These are phyloP conservation scores for Macquaria ambigua DNA, from an alignment of 2,113 vertebrate genomes.

Conservation along the genomic window DNA sequence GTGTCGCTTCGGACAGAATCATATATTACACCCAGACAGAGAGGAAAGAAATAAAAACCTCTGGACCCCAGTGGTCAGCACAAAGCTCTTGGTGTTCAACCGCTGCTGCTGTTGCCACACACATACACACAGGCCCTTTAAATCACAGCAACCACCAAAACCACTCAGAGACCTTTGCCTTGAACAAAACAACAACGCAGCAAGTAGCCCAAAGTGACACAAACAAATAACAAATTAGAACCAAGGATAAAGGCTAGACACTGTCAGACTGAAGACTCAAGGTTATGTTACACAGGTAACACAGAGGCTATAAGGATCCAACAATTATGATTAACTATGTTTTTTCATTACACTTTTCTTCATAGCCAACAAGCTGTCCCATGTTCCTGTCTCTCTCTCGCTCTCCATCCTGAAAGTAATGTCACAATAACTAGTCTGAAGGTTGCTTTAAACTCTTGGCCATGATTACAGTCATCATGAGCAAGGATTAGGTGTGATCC, in stretches of 20 bases:
- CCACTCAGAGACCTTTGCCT: conserved; percentile 62
- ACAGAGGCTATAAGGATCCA: neutral
- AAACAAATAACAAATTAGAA: conserved; percentile 58
- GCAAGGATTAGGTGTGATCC: conserved; percentile 3
- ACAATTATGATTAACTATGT: neutral
- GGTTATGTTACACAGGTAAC: conserved; percentile 36
- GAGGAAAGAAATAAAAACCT: conserved; percentile 48
- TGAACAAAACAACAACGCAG: conserved; percentile 72
- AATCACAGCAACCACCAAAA: conserved; percentile 67
- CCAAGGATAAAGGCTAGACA: conserved; percentile 1
- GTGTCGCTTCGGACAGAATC: conserved; percentile 7
- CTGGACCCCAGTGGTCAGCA: conserved; percentile 62
- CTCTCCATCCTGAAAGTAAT: conserved; percentile 8
- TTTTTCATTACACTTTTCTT: conserved; percentile 5
- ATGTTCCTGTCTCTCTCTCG: neutral
- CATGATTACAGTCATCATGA: conserved; percentile 17
- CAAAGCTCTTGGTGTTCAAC: conserved; percentile 56
- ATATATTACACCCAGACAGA: conserved; percentile 43
- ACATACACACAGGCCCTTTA: conserved; percentile 52
- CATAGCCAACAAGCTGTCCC: neutral
- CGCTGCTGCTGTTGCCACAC: conserved; percentile 9
- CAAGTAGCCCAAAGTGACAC: conserved; percentile 50
- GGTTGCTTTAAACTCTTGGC: conserved; percentile 6
- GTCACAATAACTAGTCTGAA: conserved; percentile 11
- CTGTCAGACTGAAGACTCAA: conserved; percentile 5